Conservation (phyloP, 2,888 invertebrate genomes). For the Allygus modestus region DNA sequence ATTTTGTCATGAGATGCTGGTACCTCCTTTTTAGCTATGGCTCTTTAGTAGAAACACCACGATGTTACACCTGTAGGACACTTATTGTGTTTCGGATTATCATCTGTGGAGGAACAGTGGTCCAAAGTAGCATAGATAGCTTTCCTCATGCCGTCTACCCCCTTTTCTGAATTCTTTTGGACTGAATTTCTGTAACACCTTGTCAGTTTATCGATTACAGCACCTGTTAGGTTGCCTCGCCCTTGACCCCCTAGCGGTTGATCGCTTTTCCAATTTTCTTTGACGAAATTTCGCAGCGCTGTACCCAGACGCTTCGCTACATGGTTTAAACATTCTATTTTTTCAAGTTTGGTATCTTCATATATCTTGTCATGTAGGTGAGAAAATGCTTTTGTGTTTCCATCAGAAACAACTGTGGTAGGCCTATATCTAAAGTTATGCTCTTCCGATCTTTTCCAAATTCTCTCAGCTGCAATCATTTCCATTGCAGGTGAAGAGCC, state of each 20-base stretch:
- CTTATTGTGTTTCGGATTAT: conserved; percentile 23
- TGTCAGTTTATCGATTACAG: conserved; percentile 31
- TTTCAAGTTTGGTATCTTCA: conserved; percentile 9
- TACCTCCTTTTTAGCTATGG: neutral
- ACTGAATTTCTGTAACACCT: conserved; percentile 29
- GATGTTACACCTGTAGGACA: conserved; percentile 19
- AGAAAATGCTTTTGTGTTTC: conserved; percentile 28
- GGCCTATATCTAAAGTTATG: conserved; percentile 41
- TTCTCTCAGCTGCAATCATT: conserved; percentile 44
- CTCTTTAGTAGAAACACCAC: conserved; percentile 45
- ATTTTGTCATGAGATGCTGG: neutral
- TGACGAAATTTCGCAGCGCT: conserved; percentile 43
- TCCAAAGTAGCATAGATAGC: conserved; percentile 27
- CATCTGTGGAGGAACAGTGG: conserved; percentile 30
- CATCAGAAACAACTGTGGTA: conserved; percentile 44
- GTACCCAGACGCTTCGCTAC: conserved; percentile 40
- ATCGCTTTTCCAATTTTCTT: neutral
- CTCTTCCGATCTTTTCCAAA: conserved; percentile 26
- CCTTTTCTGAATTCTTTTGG: neutral
- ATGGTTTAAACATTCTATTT: conserved; percentile 46
- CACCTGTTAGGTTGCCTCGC: conserved; percentile 17
- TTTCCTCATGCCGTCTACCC: conserved; percentile 10
- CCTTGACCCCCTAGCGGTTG: neutral
- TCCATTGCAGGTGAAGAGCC: conserved; percentile 45
- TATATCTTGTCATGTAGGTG: conserved; percentile 53